phyloP scores from a whole-genome alignment of 64 coral and sea anemone species.

The Exaiptasia diaphana region DNA sequence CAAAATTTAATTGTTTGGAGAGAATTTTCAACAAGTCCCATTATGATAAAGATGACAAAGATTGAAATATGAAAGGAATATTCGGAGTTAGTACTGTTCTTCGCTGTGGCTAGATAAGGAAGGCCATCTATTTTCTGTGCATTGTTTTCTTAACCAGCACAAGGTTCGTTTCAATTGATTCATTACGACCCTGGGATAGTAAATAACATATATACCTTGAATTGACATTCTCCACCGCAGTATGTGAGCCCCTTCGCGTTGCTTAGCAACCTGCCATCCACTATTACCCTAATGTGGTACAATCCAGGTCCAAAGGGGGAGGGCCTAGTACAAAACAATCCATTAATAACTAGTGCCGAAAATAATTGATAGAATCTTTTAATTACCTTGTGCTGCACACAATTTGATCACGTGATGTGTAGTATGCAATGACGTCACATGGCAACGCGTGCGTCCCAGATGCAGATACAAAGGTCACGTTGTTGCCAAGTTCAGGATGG shows the following conservation, averaged over 20 bases:
- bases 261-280: slow-evolving; percentile 40
- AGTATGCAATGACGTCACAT: slow-evolving; percentile 70
- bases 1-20: no score
- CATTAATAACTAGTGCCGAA: no score
- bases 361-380: no score
- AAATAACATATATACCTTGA: slow-evolving; percentile 39
- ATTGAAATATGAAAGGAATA: no score
- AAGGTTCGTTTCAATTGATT: no score
- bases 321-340: slow-evolving; percentile 21
- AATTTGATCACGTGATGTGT: slow-evolving; percentile 40
- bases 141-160: no score
- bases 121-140: no score
- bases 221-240: slow-evolving; percentile 50
- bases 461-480: slow-evolving; percentile 35
- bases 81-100: no score
- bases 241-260: not conserved
- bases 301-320: slow-evolving; percentile 36
- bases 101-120: no score
- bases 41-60: no score
- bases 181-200: no score
- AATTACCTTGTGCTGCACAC: slow-evolving; percentile 66
- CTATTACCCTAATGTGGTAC: slow-evolving; percentile 44
- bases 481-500: slow-evolving; percentile 53
- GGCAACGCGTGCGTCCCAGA: slow-evolving; percentile 44
- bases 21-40: no score